These are phyloP conservation scores for Actinemys pallida DNA, from an alignment of 2,113 vertebrate genomes.

Conservation along the genomic window DNA sequence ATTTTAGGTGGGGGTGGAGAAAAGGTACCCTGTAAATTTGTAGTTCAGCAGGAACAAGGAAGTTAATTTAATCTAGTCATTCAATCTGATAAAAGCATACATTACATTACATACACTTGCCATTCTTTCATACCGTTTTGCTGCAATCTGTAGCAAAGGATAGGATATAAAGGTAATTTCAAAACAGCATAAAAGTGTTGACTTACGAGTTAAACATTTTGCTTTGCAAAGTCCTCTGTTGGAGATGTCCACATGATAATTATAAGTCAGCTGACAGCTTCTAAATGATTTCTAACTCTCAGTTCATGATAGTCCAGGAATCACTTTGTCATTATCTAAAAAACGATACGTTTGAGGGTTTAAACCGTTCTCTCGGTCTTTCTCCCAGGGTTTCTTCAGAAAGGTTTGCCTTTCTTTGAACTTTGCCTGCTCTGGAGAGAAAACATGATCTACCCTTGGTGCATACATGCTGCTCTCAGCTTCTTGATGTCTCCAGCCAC, in stretches of 20 bases:
- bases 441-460: background rate
- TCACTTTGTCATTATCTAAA: background rate
- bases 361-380: background rate
- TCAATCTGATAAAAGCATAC: background rate
- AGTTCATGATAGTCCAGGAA: background rate
- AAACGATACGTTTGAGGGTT: background rate
- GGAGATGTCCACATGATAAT: background rate
- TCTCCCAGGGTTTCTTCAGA: background rate
- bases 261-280: background rate
- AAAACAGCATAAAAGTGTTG: background rate
- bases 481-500: background rate
- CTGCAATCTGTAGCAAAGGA: too few relatives aligned
- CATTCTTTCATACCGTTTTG: too few relatives aligned
- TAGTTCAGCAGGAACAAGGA: background rate
- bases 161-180: too few relatives aligned
- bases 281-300: background rate
- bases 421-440: background rate
- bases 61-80: background rate
- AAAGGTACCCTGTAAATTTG: too few relatives aligned
- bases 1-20: background rate
- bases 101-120: too few relatives aligned
- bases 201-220: background rate
- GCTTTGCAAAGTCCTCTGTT: background rate
- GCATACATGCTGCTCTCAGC: background rate
- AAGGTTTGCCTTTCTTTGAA: background rate